Percentiles rank a stretch among this genome's conserved stretches.
These are phyloP conservation scores for Eupithecia tripunctaria DNA, from an alignment of 2,888 invertebrate species.

Conservation along the genomic window DNA sequence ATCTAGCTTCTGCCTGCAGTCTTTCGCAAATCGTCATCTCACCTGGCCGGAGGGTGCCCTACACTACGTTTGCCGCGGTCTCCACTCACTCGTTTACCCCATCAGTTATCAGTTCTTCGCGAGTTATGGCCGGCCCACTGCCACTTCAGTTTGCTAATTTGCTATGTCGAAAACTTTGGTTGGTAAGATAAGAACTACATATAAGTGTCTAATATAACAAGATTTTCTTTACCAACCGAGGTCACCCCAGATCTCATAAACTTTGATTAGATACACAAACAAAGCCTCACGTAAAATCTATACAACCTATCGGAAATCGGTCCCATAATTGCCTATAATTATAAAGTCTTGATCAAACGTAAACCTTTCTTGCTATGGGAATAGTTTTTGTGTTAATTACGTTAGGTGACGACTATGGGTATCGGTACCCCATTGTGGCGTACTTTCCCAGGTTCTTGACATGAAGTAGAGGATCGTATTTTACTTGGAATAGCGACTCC, in stretches of 20 bases:
- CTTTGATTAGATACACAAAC: background rate
- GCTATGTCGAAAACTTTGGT: too few relatives aligned
- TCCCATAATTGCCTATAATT: background rate
- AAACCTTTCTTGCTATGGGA: constrained; percentile 35
- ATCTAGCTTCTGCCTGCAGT: too few relatives aligned
- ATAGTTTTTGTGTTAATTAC: constrained; percentile 52
- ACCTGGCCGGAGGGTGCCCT: too few relatives aligned
- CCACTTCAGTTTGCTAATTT: too few relatives aligned
- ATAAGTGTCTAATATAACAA: too few relatives aligned
- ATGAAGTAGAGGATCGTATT: background rate
- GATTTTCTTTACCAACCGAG: too few relatives aligned
- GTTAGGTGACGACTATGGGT: constrained; percentile 52
- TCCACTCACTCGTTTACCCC: too few relatives aligned
- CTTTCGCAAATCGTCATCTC: too few relatives aligned
- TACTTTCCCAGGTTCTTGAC: constrained; percentile 38
- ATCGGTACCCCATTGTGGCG: constrained; percentile 49
- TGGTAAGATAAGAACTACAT: too few relatives aligned
- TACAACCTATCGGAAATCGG: background rate
- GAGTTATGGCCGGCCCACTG: too few relatives aligned
- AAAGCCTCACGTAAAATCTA: background rate
- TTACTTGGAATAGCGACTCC: background rate
- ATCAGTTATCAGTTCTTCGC: too few relatives aligned
- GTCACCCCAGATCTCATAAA: background rate
- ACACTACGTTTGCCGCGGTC: too few relatives aligned
- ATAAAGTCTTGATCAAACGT: constrained; percentile 13